Evolutionary conservation across 2,113 vertebrate species (phyloP).

Genomic region (Pomatorhinus ruficollis): DNA sequence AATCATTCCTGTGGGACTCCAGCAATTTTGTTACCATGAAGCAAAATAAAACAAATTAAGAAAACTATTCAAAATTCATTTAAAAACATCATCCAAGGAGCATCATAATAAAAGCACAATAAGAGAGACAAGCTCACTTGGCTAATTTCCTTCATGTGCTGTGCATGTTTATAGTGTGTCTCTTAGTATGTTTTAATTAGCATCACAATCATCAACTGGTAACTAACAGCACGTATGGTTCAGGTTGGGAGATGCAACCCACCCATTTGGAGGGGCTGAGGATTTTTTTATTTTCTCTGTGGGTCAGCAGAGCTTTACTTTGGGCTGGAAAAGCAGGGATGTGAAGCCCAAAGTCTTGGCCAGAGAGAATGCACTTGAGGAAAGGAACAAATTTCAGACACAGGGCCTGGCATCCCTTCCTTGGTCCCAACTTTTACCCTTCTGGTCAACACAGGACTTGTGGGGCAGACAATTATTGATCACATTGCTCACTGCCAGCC

Average conservation of each 20-base stretch:
- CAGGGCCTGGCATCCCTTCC: neutral
- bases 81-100: conserved; percentile 79
- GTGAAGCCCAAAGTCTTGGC: neutral
- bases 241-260: neutral
- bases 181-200: conserved; percentile 72
- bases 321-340: neutral
- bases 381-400: neutral
- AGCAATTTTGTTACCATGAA: conserved; percentile 61
- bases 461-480: accelerated
- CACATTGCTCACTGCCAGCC: neutral
- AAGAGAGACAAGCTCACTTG: conserved; percentile 73
- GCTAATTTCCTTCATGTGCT: conserved; percentile 76
- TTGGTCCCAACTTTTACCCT: neutral
- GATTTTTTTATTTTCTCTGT: neutral
- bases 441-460: neutral
- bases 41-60: conserved; percentile 81
- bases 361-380: neutral
- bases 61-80: conserved; percentile 83
- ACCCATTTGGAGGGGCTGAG: neutral
- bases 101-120: conserved; percentile 84
- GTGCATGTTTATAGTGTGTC: conserved; percentile 59
- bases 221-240: neutral
- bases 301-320: neutral
- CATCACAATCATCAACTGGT: conserved; percentile 39
- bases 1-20: conserved; percentile 76